These are phyloP conservation scores for Harpagoxenus sublaevis DNA, from an alignment of 2,888 invertebrate species.

Conservation along the genomic window DNA sequence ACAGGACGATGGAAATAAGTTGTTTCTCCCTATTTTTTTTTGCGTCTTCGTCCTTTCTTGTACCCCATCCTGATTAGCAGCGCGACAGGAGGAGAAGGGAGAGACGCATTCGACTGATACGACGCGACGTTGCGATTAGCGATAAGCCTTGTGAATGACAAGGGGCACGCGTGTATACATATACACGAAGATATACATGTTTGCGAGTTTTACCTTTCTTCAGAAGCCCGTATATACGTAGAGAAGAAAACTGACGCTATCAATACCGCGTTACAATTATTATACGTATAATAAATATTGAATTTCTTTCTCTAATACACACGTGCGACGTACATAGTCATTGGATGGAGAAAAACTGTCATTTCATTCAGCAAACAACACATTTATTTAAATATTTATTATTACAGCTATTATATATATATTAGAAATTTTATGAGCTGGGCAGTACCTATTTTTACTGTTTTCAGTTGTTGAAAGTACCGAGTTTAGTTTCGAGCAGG, in stretches of 20 bases:
- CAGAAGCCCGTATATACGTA: neutral
- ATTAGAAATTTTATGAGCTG: neutral
- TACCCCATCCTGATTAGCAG: slow-evolving; percentile 7
- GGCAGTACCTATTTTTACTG: neutral
- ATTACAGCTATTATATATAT: neutral
- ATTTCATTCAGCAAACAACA: neutral
- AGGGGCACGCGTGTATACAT: neutral
- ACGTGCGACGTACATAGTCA: neutral
- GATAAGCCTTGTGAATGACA: slow-evolving; percentile 31
- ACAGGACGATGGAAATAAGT: slow-evolving; percentile 55
- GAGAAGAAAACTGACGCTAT: neutral
- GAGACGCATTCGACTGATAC: neutral
- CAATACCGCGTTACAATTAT: neutral
- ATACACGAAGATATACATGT: neutral
- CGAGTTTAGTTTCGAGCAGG: neutral
- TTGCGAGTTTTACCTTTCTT: slow-evolving; percentile 7
- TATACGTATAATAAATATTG: neutral
- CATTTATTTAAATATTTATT: neutral
- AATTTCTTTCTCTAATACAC: neutral
- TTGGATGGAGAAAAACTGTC: neutral
- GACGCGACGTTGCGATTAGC: neutral
- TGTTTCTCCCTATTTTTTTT: slow-evolving; percentile 13
- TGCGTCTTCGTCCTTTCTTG: neutral
- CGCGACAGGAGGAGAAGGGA: neutral
- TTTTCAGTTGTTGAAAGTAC: neutral